Evolutionary conservation across 2,797 vertebrate species (phyloP).

Genomic region (Gallinago stenura): DNA sequence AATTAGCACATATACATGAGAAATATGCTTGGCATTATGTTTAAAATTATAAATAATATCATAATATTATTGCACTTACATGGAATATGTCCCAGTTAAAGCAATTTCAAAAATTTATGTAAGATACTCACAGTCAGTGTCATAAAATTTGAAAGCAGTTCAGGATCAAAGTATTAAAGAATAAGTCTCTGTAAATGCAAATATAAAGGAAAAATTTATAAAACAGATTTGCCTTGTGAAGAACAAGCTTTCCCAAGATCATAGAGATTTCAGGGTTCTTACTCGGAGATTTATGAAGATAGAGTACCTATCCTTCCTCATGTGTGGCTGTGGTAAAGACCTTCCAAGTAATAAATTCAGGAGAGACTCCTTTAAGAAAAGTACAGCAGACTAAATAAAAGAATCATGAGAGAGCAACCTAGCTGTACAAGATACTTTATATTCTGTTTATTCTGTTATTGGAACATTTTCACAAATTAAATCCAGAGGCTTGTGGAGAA

Average conservation of each 20-base stretch:
- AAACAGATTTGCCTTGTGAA: not conserved
- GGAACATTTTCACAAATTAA: not conserved
- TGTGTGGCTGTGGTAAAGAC: not conserved
- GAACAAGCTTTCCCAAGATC: not conserved
- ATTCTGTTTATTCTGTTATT: not conserved
- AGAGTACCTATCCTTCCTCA: not conserved
- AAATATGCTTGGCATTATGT: not conserved
- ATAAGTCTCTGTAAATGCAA: not conserved
- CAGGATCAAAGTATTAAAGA: not conserved
- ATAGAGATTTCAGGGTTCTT: not conserved
- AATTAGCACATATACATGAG: not conserved
- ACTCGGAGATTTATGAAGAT: not conserved
- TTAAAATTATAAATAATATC: not conserved
- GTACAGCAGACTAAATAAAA: not conserved
- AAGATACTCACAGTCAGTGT: not conserved
- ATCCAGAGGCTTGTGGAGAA: not conserved
- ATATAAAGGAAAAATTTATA: not conserved
- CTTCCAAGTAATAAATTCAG: not conserved
- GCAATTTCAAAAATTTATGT: not conserved
- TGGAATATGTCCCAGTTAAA: not conserved
- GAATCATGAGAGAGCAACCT: not conserved
- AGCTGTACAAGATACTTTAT: not conserved
- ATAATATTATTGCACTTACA: not conserved
- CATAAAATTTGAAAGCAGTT: not conserved
- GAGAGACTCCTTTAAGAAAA: not conserved